A percentile compares a stretch with the other conserved stretches of the same genome.
Conservation (phyloP, 2,113 vertebrate genomes). For the Coryphaenoides rupestris region DNA sequence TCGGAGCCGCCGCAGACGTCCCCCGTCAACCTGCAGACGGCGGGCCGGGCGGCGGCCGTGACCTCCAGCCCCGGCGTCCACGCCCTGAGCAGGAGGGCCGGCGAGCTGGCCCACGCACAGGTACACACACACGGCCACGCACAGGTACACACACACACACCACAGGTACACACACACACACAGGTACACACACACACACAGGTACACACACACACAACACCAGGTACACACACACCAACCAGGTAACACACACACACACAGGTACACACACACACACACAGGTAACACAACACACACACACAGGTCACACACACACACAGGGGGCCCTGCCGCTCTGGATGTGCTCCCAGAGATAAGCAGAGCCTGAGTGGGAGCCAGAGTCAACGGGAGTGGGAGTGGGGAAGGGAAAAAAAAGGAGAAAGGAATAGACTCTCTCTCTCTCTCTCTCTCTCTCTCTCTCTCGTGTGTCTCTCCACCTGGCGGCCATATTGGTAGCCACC, state of each 20-base stretch:
- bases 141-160: no score
- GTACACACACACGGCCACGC: constrained; percentile 53
- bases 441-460: no score
- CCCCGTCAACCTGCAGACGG: constrained; percentile 78
- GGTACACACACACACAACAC: neutral
- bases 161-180: no score
- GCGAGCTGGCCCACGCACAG: constrained; percentile 68
- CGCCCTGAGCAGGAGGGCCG: constrained; percentile 58
- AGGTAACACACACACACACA: neutral
- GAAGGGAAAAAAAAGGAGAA: constrained; percentile 14
- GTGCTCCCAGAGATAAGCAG: constrained; percentile 53
- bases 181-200: no score
- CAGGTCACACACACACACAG: neutral
- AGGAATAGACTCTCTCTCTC: no score
- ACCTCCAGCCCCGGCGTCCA: constrained; percentile 45
- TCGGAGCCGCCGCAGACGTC: constrained; percentile 71
- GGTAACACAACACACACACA: constrained; percentile 7
- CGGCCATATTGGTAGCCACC: constrained; percentile 37
- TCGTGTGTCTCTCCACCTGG: constrained; percentile 31
- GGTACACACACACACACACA: neutral
- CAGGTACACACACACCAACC: no score
- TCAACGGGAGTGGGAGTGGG: neutral
- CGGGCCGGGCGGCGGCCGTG: constrained; percentile 44
- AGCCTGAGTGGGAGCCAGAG: constrained; percentile 31
- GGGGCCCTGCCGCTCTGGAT: constrained; percentile 37